These are phyloP conservation scores for Thalassoma bifasciatum DNA, from an alignment of 2,113 vertebrate species.

Conservation along the genomic window DNA sequence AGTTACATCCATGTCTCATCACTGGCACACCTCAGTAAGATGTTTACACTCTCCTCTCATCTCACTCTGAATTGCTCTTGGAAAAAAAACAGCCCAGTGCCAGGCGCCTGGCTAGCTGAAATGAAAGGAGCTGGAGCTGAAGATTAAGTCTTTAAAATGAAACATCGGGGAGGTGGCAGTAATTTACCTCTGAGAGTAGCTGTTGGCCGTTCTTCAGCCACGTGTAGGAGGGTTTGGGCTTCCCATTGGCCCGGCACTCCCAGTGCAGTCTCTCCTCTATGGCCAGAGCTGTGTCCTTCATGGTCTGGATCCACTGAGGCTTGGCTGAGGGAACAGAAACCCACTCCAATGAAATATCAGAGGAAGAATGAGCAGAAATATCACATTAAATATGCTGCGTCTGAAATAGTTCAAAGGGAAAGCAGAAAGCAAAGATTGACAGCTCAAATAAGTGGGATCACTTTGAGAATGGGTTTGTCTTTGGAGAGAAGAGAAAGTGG, in stretches of 20 bases:
- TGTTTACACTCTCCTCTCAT: slow-evolving; percentile 67
- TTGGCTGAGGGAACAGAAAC: slow-evolving; percentile 85
- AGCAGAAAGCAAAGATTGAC: slow-evolving; percentile 7
- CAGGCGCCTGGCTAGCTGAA: slow-evolving; percentile 22
- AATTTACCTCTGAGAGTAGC: slow-evolving; percentile 87
- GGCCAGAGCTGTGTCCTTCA: slow-evolving; percentile 86
- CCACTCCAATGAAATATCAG: slow-evolving; percentile 45
- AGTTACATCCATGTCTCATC: slow-evolving; percentile 71
- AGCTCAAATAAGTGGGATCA: slow-evolving; percentile 38
- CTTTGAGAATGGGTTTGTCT: slow-evolving; percentile 32
- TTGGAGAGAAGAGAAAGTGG: slow-evolving; percentile 42
- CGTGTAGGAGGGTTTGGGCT: slow-evolving; percentile 91
- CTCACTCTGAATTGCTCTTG: slow-evolving; percentile 47
- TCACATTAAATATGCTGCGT: slow-evolving; percentile 44
- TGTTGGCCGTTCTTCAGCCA: slow-evolving; percentile 93
- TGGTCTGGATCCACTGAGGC: slow-evolving; percentile 92
- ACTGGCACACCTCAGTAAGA: slow-evolving; percentile 60
- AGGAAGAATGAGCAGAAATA: slow-evolving; percentile 32
- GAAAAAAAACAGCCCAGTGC: slow-evolving; percentile 45
- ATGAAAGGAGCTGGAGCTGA: slow-evolving; percentile 42
- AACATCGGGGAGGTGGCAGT: slow-evolving; percentile 48
- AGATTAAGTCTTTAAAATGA: slow-evolving; percentile 70
- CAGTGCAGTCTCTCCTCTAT: slow-evolving; percentile 90
- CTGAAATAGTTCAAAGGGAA: slow-evolving; percentile 53
- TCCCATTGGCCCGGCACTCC: slow-evolving; percentile 92